Conservation (phyloP, 1,140 invertebrate species). For the Galleria mellonella region DNA sequence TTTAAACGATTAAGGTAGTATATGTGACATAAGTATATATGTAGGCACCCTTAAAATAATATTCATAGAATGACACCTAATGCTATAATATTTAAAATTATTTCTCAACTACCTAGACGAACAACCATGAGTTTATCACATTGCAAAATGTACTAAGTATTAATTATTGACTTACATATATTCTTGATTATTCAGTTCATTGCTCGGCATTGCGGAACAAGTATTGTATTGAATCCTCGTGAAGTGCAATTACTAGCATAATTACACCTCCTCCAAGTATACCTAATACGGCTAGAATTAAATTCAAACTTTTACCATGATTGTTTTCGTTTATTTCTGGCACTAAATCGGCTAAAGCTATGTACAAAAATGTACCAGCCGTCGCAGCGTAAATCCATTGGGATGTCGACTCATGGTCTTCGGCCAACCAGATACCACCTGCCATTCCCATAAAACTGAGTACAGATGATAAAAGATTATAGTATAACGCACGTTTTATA, state of each 20-base stretch:
- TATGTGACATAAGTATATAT: too few species aligned
- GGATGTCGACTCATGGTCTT: constrained; percentile 77
- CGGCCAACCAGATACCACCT: constrained; percentile 82
- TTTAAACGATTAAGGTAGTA: too few species aligned
- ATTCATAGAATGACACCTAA: too few species aligned
- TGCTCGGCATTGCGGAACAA: constrained; percentile 69
- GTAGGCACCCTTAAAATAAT: too few species aligned
- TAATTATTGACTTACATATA: neutral
- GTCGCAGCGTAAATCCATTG: constrained; percentile 86
- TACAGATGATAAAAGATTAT: constrained; percentile 84
- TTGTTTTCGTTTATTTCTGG: constrained; percentile 75
- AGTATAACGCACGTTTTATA: constrained; percentile 80
- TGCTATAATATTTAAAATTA: neutral
- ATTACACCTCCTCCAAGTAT: constrained; percentile 81
- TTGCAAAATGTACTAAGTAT: constrained; percentile 10
- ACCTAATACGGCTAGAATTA: constrained; percentile 76
- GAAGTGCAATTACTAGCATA: constrained; percentile 84
- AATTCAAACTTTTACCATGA: constrained; percentile 52
- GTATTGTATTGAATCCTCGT: constrained; percentile 81
- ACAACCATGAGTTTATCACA: constrained; percentile 62
- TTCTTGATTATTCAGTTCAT: constrained; percentile 24
- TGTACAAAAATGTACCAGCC: constrained; percentile 89
- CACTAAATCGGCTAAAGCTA: constrained; percentile 87
- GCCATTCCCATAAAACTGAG: constrained; percentile 85
- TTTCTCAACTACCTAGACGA: constrained; percentile 4